Base-by-base conservation (phyloP, 2,888 invertebrate genomes). In the Amphimallon solstitiale region DNA sequence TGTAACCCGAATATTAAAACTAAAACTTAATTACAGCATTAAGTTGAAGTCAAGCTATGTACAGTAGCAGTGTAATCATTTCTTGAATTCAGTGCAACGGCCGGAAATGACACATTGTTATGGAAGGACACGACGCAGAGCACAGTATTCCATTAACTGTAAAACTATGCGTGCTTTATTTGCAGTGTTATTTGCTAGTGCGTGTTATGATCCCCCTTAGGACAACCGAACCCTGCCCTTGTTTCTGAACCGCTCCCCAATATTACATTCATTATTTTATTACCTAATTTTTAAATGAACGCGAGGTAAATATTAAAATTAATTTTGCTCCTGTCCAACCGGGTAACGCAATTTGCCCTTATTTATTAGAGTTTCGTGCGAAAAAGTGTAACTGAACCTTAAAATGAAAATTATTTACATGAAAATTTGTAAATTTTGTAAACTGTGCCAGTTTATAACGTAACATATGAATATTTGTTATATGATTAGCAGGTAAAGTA, bases 161-260 rank as follows among this genome's bases (percentile, higher is more conserved):
- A 73, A 74, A 77, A 78, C 76, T 78, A 78, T 79, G 79, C 78
- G 79, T 79, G 78, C 73, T 76, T 74, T 74, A 79, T 78, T 75
- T 77, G 76, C 77, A 77, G 71, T 75, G 75, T 73, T 75, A 77
- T 76, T 76, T 75, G 74, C 72, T 51, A 71, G 75, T 79, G 78
- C 77, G 77, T 79, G 73, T 66, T 70, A 62, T 60, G 68, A 70
- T 73, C 67, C 71, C 72, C 75, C 72, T 62, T 64, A 72, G 72
- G 73, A 70, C 71, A 63, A 68, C 70, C 71, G 68, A 68, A 68
- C 71, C 72, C 71, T 67, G 70, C 69, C 68, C 71, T 70, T 74
- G 70, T 67, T 21, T 21, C 29, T 62, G 45, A 17, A 66, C 68
- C 70, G 65, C 73, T 69, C 73, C 71, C 67, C 65, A 52, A 70